A percentile compares a stretch with the other conserved stretches of the same genome.
Conservation (phyloP, 2,888 invertebrate genomes). For the Uloborus plumipes region DNA sequence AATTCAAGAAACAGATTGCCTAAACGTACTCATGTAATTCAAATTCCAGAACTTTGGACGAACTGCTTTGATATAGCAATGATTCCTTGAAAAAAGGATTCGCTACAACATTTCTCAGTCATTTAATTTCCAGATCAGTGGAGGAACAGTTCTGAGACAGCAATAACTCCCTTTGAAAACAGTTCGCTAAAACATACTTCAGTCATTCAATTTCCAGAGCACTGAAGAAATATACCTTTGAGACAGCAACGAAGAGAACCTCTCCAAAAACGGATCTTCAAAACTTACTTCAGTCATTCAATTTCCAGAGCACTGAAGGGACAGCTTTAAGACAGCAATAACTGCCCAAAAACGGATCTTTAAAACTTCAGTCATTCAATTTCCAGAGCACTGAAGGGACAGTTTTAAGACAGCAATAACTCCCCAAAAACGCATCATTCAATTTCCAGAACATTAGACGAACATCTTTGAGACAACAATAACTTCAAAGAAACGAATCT, state of each 20-base stretch:
- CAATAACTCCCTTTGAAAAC: conserved; percentile 16
- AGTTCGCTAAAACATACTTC: neutral
- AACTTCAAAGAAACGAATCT: conserved; percentile 14
- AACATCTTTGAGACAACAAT: conserved; percentile 14
- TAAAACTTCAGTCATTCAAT: neutral
- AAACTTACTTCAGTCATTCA: no score
- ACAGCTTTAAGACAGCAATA: no score
- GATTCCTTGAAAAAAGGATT: no score
- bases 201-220: conserved; percentile 35
- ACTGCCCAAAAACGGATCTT: no score
- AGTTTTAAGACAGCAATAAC: conserved; percentile 11
- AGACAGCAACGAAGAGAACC: no score
- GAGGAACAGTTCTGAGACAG: conserved; percentile 1
- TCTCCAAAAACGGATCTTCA: no score
- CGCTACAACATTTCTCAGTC: no score
- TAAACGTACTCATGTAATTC: neutral
- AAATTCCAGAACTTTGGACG: conserved; percentile 10
- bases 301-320: no score
- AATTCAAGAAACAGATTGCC: neutral
- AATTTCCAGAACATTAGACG: conserved; percentile 19
- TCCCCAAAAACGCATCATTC: conserved; percentile 17
- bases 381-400: conserved; percentile 18
- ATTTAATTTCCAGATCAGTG: no score
- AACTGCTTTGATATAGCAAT: no score
- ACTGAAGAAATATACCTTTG: neutral